A percentile compares a stretch with the other conserved stretches of the same genome.
These are phyloP conservation scores for Anhinga anhinga DNA, from an alignment of 2,113 vertebrate genomes.

Conservation along the genomic window DNA sequence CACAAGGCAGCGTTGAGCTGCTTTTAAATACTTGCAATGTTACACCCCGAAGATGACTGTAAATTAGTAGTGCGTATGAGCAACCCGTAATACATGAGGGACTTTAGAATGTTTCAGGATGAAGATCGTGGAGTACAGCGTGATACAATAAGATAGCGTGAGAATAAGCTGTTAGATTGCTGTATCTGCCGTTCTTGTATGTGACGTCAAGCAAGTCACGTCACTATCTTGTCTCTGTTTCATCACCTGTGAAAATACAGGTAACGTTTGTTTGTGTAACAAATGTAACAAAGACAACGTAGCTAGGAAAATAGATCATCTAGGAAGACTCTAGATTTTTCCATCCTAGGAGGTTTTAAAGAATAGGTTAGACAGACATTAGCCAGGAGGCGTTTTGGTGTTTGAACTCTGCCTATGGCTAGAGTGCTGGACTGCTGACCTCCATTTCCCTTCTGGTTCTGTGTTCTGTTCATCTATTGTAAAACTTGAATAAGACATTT, in stretches of 20 bases:
- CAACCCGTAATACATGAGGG: not conserved
- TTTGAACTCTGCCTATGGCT: not conserved
- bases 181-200: not conserved
- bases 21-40: not conserved
- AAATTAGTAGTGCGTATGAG: not conserved
- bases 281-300: not conserved
- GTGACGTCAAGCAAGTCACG: not conserved
- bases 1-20: not conserved
- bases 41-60: not conserved
- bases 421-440: not conserved
- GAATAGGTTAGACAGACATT: not conserved
- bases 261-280: not conserved
- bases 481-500: not conserved
- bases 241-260: conserved; percentile 1
- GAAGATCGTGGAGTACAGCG: not conserved
- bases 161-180: not conserved
- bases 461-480: not conserved
- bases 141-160: not conserved
- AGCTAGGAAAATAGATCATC: not conserved
- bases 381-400: not conserved
- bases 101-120: not conserved
- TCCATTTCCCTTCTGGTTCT: not conserved
- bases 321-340: not conserved
- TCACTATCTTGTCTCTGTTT: conserved; percentile 14
- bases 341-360: not conserved